A percentile compares a stretch with the other conserved stretches of the same genome.
These are phyloP conservation scores for Mionectes macconnelli DNA, from an alignment of 2,113 vertebrate genomes.

Conservation along the genomic window DNA sequence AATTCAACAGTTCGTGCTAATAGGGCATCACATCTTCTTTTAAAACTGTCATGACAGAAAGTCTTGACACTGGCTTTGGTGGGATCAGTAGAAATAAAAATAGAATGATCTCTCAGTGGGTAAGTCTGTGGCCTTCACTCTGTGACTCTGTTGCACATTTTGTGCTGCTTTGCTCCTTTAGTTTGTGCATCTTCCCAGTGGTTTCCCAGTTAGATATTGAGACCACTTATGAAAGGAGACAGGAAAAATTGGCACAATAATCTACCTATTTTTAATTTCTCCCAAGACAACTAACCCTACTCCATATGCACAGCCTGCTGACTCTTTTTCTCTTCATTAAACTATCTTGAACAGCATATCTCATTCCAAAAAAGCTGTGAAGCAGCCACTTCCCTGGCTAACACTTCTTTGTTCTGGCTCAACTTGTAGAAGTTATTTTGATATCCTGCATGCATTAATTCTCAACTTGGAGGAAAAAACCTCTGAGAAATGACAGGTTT, in stretches of 20 bases:
- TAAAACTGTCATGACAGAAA: neutral
- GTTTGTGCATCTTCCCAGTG: neutral
- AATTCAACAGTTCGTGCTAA: neutral
- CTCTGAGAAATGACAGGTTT: neutral
- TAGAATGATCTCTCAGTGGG: neutral
- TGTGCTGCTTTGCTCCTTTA: neutral
- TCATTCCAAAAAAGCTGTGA: slow-evolving; percentile 29
- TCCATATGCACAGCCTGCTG: slow-evolving; percentile 7
- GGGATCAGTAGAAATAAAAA: neutral
- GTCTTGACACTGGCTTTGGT: neutral
- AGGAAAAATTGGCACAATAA: neutral
- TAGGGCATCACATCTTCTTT: neutral
- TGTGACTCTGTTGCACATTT: neutral
- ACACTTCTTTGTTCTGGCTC: slow-evolving; percentile 18
- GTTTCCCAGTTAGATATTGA: neutral
- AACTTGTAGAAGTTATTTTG: slow-evolving; percentile 23
- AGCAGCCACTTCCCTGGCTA: neutral
- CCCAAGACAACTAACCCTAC: neutral
- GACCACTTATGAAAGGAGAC: neutral
- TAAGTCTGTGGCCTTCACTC: neutral
- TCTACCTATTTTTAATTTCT: slow-evolving; percentile 41
- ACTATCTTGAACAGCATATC: slow-evolving; percentile 24
- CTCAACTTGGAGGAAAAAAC: neutral
- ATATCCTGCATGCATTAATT: neutral
- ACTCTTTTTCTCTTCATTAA: slow-evolving; percentile 17